phyloP scores from a whole-genome alignment of 2,113 vertebrate species.

The Andinoacara biseriatus region DNA sequence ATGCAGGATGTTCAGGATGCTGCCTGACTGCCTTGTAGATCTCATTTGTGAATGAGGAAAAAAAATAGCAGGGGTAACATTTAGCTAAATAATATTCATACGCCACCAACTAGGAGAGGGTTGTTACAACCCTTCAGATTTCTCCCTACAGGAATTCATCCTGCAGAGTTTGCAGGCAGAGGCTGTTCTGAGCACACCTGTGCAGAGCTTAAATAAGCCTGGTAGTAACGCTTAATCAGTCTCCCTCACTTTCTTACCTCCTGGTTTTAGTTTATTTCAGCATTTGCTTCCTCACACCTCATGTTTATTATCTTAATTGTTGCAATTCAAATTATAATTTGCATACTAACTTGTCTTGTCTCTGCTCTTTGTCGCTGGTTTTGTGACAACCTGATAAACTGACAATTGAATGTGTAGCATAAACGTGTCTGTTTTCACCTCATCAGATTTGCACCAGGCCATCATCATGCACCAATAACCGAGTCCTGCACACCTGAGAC shows the following conservation, averaged over 20 bases:
- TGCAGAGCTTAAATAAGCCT: not conserved
- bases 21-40: not conserved
- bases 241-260: not conserved
- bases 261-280: not conserved
- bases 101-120: not conserved
- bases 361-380: not conserved
- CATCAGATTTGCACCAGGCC: not conserved
- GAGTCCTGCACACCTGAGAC: not conserved
- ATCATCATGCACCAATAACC: not conserved
- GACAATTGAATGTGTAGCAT: not conserved
- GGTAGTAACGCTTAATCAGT: not conserved
- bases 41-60: not conserved
- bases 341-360: not conserved
- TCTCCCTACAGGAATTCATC: not conserved
- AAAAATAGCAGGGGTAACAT: not conserved
- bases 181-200: not conserved
- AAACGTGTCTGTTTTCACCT: not conserved
- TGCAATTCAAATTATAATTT: not conserved
- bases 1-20: not conserved
- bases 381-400: not conserved
- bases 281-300: not conserved
- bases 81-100: not conserved
- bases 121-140: not conserved
- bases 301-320: not conserved
- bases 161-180: conserved; percentile 1